Conservation (phyloP, 92 coral and sea anemone species). For the Virgularia gustaviana region DNA sequence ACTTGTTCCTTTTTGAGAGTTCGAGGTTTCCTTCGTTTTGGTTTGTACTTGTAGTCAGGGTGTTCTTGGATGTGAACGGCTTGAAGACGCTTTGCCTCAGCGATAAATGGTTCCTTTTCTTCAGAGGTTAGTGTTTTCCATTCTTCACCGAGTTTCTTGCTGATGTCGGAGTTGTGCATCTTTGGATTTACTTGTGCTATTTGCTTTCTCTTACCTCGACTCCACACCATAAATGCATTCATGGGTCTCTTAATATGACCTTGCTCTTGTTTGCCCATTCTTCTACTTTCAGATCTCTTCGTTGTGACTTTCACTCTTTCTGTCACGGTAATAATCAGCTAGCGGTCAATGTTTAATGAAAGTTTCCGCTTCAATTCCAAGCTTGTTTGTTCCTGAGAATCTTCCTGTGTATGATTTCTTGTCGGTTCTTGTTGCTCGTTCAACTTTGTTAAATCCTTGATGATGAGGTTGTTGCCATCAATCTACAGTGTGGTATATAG, state of each 20-base stretch:
- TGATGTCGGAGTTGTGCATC: conserved; percentile 99
- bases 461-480: conserved; percentile 8
- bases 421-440: not conserved
- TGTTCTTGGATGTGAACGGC: conserved; percentile 98
- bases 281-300: conserved; percentile 17
- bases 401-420: not conserved
- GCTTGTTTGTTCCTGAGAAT: conserved; percentile 3
- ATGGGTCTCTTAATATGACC: conserved; percentile 98
- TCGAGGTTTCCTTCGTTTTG: conserved; percentile 94
- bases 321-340: too few relatives aligned
- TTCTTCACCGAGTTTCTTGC: conserved; percentile 95
- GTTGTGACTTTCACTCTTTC: conserved; percentile 29
- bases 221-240: conserved; percentile 99
- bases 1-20: conserved; percentile 91
- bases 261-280: conserved; percentile 96
- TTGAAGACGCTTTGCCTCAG: conserved; percentile 98
- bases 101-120: conserved; percentile 96
- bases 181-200: conserved; percentile 91
- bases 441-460: not conserved
- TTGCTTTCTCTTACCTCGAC: conserved; percentile 99
- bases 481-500: conserved; percentile 21
- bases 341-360: too few relatives aligned
- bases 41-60: conserved; percentile 98
- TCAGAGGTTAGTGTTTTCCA: conserved; percentile 96
- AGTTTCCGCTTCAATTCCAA: not conserved